Evolutionary conservation across 2,113 vertebrate genomes (phyloP).

Genomic region (Desmodus rotundus): DNA sequence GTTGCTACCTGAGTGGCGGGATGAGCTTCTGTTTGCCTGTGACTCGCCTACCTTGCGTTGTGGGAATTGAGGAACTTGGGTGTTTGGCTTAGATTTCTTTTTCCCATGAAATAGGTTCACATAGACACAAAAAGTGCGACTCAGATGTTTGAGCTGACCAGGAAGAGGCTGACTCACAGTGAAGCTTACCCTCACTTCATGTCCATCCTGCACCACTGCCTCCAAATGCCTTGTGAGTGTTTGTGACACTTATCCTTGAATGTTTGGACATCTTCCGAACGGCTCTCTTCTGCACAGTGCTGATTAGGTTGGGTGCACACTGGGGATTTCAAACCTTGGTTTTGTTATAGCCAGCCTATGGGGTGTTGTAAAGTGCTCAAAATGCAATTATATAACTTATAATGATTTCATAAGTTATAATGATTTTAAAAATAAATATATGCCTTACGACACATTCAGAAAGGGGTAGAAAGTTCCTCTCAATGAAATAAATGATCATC

Average conservation of each 20-base stretch:
- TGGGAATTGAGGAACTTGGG: not conserved
- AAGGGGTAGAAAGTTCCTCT: not conserved
- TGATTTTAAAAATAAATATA: constrained; percentile 36
- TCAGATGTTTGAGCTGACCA: constrained; percentile 97
- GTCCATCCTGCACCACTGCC: constrained; percentile 98
- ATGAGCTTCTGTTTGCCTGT: not conserved
- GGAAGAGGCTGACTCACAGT: constrained; percentile 96
- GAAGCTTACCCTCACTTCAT: constrained; percentile 98
- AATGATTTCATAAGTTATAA: no score
- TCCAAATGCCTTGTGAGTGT: constrained; percentile 98
- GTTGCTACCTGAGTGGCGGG: not conserved
- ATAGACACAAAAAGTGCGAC: constrained; percentile 98
- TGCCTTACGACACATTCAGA: not conserved
- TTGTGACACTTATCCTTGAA: not conserved
- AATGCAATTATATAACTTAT: not conserved
- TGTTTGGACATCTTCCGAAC: not conserved
- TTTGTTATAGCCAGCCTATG: not conserved
- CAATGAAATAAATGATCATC: not conserved
- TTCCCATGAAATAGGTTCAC: constrained; percentile 85
- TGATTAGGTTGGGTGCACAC: not conserved
- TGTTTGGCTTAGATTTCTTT: not conserved
- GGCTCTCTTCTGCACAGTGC: not conserved
- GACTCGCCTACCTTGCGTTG: not conserved
- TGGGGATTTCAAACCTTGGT: not conserved
- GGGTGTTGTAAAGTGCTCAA: not conserved